Percentiles rank a stretch among this genome's conserved stretches.
Evolutionary conservation across 2,113 vertebrate species (phyloP).

Genomic region (Rhinopithecus roxellana): DNA sequence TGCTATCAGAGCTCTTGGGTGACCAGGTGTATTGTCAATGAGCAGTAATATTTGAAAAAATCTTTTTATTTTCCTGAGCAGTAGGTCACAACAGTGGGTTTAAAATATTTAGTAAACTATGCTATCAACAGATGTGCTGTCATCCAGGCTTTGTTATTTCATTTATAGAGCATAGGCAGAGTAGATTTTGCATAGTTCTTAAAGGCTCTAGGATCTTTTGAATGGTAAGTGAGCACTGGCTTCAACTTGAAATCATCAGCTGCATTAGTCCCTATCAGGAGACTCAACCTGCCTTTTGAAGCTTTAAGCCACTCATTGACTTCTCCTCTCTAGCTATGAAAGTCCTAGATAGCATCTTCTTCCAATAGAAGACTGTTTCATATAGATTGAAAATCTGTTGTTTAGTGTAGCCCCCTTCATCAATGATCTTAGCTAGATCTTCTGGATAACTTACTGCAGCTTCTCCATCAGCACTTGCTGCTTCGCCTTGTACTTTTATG

Average conservation of each 20-base stretch:
- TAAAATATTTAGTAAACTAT: not conserved
- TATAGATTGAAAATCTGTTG: not conserved
- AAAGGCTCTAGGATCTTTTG: not conserved
- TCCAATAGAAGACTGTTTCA: not conserved
- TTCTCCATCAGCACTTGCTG: not conserved
- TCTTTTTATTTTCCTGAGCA: not conserved
- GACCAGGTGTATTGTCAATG: not conserved
- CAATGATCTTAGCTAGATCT: not conserved
- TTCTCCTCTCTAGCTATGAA: not conserved
- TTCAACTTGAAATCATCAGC: not conserved
- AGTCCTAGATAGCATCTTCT: not conserved
- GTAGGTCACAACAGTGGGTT: not conserved
- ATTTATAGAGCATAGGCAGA: not conserved
- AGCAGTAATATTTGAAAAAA: not conserved
- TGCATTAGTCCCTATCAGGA: not conserved
- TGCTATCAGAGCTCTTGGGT: not conserved
- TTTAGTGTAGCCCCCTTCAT: not conserved
- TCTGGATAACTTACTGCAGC: not conserved
- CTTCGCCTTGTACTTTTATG: not conserved
- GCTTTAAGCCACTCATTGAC: not conserved
- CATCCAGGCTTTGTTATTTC: not conserved
- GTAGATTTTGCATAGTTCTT: not conserved
- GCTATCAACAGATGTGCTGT: not conserved
- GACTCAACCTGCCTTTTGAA: not conserved
- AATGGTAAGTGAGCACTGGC: not conserved